phyloP scores from a whole-genome alignment of 2,888 invertebrate genomes.

The Brenthis ino region DNA sequence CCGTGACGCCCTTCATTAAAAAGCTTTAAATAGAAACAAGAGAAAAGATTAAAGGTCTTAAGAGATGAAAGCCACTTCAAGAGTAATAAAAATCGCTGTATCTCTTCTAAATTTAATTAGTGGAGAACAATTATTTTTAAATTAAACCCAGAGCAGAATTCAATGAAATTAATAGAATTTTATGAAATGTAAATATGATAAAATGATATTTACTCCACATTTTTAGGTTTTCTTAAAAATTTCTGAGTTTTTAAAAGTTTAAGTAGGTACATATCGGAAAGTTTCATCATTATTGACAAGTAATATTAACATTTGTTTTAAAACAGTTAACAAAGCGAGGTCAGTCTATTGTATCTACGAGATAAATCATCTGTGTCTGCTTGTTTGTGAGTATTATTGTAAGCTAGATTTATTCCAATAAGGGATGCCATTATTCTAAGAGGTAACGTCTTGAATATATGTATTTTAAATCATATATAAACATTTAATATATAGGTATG shows the following conservation, averaged over 20 bases:
- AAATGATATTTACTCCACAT: no score
- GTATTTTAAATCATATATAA: slow-evolving; percentile 9
- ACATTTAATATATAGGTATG: background rate
- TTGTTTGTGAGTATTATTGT: slow-evolving; percentile 34
- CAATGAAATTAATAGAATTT: background rate
- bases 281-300: background rate
- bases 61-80: slow-evolving; percentile 10
- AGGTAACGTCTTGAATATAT: slow-evolving; percentile 22
- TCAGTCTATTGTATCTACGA: slow-evolving; percentile 28
- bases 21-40: slow-evolving; percentile 18
- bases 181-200: background rate
- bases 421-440: slow-evolving; percentile 33
- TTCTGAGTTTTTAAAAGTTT: no score
- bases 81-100: background rate
- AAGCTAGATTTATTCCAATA: slow-evolving; percentile 37
- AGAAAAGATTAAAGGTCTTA: slow-evolving; percentile 7
- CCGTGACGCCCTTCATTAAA: slow-evolving; percentile 6
- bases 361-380: slow-evolving; percentile 34
- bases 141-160: no score
- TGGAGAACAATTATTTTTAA: no score
- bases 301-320: slow-evolving; percentile 21
- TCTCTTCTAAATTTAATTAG: background rate
- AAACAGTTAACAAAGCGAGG: slow-evolving; percentile 31
- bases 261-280: no score
- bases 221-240: no score